phyloP scores from a whole-genome alignment of 1,140 invertebrate species.

The Cataglyphis hispanica region DNA sequence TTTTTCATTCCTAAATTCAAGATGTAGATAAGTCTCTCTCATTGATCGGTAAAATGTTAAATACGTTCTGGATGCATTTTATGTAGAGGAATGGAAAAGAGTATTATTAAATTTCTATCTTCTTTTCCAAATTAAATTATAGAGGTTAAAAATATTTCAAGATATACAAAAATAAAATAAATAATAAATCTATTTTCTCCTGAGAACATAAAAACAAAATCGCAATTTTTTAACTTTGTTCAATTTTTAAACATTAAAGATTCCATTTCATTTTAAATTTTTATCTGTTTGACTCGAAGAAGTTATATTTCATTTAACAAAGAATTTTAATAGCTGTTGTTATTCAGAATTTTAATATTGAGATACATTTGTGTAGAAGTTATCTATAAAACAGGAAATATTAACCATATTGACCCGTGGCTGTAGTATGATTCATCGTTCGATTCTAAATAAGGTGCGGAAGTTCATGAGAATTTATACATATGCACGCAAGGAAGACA shows the following conservation, averaged over 20 bases:
- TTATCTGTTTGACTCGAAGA: not conserved
- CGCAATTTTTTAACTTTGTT: not conserved
- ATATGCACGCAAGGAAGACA: not conserved
- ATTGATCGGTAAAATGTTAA: not conserved
- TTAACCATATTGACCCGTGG: not conserved
- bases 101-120: not conserved
- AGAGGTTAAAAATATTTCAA: not conserved
- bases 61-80: not conserved
- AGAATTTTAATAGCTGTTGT: not conserved
- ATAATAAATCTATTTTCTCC: no score
- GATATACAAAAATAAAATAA: not conserved
- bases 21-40: not conserved
- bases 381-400: not conserved
- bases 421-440: conserved; percentile 10
- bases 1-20: not conserved
- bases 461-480: conserved; percentile 20
- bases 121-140: not conserved
- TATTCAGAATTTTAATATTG: conserved; percentile 1
- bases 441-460: not conserved
- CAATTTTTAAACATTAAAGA: not conserved
- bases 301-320: not conserved
- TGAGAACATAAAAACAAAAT: no score
- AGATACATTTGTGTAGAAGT: not conserved
- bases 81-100: not conserved
- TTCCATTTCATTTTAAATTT: not conserved